A percentile compares a stretch with the other conserved stretches of the same genome.
Evolutionary conservation across 2,888 invertebrate species (phyloP).

Genomic region (Diloba caeruleocephala): DNA sequence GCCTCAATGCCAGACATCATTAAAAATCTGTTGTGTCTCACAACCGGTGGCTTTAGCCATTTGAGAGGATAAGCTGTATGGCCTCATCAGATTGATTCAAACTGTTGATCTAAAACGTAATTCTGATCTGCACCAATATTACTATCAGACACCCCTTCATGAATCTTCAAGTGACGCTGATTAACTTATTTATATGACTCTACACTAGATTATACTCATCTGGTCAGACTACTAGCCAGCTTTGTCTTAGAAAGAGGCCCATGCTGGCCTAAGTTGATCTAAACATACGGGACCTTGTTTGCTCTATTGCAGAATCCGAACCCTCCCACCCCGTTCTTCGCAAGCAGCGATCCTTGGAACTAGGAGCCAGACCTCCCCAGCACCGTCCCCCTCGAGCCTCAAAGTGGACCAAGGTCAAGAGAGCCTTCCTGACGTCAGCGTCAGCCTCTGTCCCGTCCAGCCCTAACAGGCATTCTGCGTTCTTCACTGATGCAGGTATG

Average conservation of each 20-base stretch:
- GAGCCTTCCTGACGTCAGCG: constrained; percentile 91
- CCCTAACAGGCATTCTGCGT: constrained; percentile 91
- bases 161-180: too few species aligned
- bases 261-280: not conserved
- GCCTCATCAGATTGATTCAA: too few species aligned
- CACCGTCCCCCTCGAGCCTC: constrained; percentile 89
- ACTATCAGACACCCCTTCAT: too few species aligned
- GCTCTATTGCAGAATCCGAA: constrained; percentile 75
- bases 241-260: not conserved
- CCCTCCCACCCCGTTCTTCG: constrained; percentile 81
- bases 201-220: too few species aligned
- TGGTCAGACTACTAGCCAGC: not conserved
- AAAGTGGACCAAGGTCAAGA: constrained; percentile 93
- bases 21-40: too few species aligned
- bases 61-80: too few species aligned
- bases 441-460: constrained; percentile 91
- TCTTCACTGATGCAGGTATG: constrained; percentile 91
- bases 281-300: constrained; percentile 28
- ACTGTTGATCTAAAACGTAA: too few species aligned
- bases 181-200: too few species aligned
- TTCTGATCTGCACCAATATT: too few species aligned
- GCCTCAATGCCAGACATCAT: too few species aligned
- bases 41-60: too few species aligned
- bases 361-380: constrained; percentile 82
- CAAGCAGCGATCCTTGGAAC: constrained; percentile 84